These are phyloP conservation scores for Vultur gryphus DNA, from an alignment of 2,797 vertebrate genomes.

Conservation along the genomic window DNA sequence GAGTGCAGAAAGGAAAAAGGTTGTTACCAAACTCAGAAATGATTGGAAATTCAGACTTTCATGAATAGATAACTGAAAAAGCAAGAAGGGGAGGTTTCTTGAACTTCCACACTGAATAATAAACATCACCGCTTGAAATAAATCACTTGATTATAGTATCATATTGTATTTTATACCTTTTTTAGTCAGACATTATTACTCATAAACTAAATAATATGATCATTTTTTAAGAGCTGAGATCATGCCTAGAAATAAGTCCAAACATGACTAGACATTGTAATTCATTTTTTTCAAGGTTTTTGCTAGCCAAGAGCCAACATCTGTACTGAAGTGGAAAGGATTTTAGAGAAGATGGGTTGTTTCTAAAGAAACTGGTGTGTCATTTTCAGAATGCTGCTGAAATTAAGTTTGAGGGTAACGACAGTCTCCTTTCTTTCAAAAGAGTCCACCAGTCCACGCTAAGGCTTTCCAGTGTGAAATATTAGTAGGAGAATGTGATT, in stretches of 20 bases:
- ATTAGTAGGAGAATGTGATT: neutral
- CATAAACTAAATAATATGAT: slow-evolving; percentile 50
- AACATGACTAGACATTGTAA: slow-evolving; percentile 60
- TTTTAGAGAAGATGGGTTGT: neutral
- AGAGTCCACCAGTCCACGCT: neutral
- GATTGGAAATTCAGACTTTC: neutral
- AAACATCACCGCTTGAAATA: neutral
- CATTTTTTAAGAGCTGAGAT: slow-evolving; percentile 51
- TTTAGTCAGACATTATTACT: slow-evolving; percentile 50
- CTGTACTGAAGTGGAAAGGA: neutral
- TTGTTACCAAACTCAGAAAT: neutral
- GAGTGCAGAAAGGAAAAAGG: neutral
- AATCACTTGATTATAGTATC: neutral
- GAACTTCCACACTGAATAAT: neutral
- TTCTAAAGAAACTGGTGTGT: neutral
- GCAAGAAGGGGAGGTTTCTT: neutral
- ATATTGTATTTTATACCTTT: slow-evolving; percentile 5
- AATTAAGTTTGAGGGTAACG: neutral
- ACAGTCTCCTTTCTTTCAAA: neutral
- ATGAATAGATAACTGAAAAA: neutral
- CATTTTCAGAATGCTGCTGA: neutral
- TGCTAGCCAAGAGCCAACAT: slow-evolving; percentile 14
- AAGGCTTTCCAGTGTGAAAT: neutral
- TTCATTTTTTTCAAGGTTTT: slow-evolving; percentile 15
- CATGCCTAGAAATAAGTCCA: slow-evolving; percentile 51